phyloP scores from a whole-genome alignment of 1,140 invertebrate genomes.

The Nomia melanderi region DNA sequence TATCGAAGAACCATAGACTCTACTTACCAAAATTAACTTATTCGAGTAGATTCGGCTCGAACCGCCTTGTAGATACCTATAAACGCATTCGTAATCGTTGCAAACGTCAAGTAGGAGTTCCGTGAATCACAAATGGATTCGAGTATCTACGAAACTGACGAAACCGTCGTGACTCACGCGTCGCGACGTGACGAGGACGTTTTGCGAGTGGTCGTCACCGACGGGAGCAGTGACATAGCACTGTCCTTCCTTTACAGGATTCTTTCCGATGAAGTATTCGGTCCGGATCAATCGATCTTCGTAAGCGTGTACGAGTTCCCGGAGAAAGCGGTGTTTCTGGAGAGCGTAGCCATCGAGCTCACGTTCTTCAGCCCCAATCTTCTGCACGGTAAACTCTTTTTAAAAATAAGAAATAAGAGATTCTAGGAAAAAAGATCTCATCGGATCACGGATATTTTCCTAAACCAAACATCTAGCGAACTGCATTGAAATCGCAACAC shows the following conservation, averaged over 20 bases:
- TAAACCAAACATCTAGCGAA: too few relatives aligned
- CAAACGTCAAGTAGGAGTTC: too few relatives aligned
- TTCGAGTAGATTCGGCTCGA: neutral
- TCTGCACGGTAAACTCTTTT: conserved; percentile 40
- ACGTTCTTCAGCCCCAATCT: conserved; percentile 33
- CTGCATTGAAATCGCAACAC: too few relatives aligned
- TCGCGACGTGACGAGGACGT: neutral
- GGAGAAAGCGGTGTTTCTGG: conserved; percentile 19
- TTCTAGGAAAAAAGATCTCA: too few relatives aligned
- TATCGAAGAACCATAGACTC: too few relatives aligned
- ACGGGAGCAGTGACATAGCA: conserved; percentile 35
- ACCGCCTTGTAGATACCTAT: neutral
- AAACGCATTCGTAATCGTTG: neutral
- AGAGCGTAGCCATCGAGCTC: conserved; percentile 51
- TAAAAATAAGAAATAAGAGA: too few relatives aligned
- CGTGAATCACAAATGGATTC: too few relatives aligned
- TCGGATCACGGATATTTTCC: too few relatives aligned
- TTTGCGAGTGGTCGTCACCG: conserved; percentile 48
- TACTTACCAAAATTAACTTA: too few relatives aligned
- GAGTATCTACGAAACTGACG: neutral
- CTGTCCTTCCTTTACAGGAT: conserved; percentile 40
- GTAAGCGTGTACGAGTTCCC: conserved; percentile 35
- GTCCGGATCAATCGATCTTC: conserved; percentile 33
- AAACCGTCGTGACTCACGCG: neutral
- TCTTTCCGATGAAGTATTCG: conserved; percentile 43